Percentiles rank a stretch among this genome's conserved stretches.
These are phyloP conservation scores for Drosophila novamexicana DNA, from an alignment of 1,140 invertebrate genomes.

Conservation along the genomic window DNA sequence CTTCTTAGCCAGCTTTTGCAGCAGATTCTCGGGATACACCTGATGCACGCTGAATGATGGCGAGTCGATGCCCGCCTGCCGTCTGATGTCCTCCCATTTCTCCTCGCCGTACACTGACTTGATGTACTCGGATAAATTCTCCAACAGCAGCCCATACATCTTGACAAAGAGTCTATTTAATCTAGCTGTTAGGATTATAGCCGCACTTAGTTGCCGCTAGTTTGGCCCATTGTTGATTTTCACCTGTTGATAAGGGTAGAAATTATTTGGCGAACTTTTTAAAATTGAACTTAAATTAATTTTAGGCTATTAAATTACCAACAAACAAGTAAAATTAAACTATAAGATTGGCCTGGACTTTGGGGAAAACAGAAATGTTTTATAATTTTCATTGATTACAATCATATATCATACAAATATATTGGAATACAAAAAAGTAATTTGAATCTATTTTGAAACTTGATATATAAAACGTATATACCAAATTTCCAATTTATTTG, in stretches of 20 bases:
- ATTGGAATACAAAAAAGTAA: no score
- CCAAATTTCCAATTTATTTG: no score
- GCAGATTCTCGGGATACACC: slow-evolving; percentile 95
- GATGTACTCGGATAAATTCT: slow-evolving; percentile 96
- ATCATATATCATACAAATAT: no score
- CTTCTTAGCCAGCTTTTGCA: slow-evolving; percentile 92
- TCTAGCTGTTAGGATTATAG: background rate
- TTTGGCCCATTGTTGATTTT: slow-evolving; percentile 10
- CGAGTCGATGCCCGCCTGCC: slow-evolving; percentile 92
- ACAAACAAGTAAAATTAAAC: no score
- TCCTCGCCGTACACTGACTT: slow-evolving; percentile 95
- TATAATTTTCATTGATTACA: no score
- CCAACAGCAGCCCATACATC: slow-evolving; percentile 97
- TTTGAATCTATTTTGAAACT: no score
- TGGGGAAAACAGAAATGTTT: no score
- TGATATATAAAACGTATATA: no score
- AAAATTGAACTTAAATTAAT: background rate
- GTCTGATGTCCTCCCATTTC: slow-evolving; percentile 94
- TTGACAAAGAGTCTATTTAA: slow-evolving; percentile 64
- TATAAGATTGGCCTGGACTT: no score
- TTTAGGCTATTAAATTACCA: background rate
- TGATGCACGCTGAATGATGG: slow-evolving; percentile 96
- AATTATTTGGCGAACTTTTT: background rate
- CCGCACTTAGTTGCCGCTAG: slow-evolving; percentile 41
- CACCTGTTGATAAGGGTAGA: slow-evolving; percentile 12